Conservation (phyloP, 2,888 invertebrate genomes). For the Crepidodera aurea region DNA sequence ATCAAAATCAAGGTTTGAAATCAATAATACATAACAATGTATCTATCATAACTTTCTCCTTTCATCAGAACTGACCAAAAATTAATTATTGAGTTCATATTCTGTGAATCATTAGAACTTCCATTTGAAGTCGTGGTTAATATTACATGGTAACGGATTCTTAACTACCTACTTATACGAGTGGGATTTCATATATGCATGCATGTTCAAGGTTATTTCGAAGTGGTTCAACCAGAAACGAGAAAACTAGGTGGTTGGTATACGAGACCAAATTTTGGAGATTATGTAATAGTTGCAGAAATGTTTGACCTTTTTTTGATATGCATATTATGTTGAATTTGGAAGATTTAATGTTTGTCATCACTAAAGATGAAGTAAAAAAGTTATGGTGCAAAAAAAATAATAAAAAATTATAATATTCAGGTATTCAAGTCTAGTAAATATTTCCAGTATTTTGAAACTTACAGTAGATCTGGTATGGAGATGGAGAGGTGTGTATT, state of each 20-base stretch:
- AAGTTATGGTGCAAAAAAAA: no score
- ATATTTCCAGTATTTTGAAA: no score
- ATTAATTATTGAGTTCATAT: background rate
- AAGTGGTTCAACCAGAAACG: constrained; percentile 1
- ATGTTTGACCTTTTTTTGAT: background rate
- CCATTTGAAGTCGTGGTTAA: background rate
- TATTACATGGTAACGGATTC: background rate
- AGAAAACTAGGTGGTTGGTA: background rate
- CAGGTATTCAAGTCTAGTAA: no score
- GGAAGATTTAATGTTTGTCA: no score
- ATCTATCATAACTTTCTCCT: background rate
- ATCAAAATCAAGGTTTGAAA: no score
- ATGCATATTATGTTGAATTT: background rate
- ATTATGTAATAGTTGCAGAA: background rate
- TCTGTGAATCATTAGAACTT: background rate
- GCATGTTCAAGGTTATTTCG: constrained; percentile 2
- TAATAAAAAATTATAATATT: no score
- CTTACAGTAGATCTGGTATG: no score
- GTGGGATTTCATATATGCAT: background rate
- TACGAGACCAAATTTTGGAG: background rate
- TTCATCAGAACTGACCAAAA: background rate
- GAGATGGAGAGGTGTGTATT: no score
- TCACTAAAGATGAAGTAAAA: no score
- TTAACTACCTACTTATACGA: constrained; percentile 1
- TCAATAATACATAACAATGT: background rate